Evolutionary conservation across 2,113 vertebrate genomes (phyloP), one percentile per base, ranked within the genome.

Genomic region (Jaculus jaculus): DNA sequence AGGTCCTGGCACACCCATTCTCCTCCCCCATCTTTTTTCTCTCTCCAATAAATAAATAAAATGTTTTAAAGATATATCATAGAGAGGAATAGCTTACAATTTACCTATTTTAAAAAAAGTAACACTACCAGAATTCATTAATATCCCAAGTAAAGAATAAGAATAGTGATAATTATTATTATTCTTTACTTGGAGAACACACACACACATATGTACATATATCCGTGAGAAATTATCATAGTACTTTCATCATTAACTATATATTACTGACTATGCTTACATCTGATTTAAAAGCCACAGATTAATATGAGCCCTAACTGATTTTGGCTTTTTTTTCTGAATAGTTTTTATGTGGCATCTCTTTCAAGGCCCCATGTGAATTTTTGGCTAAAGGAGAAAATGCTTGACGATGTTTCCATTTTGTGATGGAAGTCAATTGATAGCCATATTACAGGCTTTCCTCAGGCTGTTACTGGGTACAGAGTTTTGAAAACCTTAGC

Each of bases 401-500:
- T 51, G 2, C 51, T 93, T 88, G 84, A 69, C 47, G 79, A 3
- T 65, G 61, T 96, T 95, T 96, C 17, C 84, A 73, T 92, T 93
- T 91, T 94, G 51, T 89, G 87, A 65, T 68, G 79, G 16, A 96
- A 93, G 78, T 93, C 90, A 94, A 94, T 85, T 93, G 91, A 92
- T 60, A 95, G 39, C 30, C 66, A 23, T 73, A 77, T 83, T 92
- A 81, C 26, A 94, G 66, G 15, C 16, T 88, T 95, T 96, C 66
- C 84, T 80, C 78, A 60, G 84, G 26, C 75, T 94, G 32, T 79
- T 84, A 87, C 78, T 95, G 95, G 72, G 23, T 88, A 88, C 18
- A 81, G 42, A 90, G 51, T 92, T 94, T 94, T 94, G 81, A 94
- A 95, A 95, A 94, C 87, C 68, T 89, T 87, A 83, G 80, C 89